phyloP scores from a whole-genome alignment of 2,113 vertebrate genomes.

The Suncus etruscus region DNA sequence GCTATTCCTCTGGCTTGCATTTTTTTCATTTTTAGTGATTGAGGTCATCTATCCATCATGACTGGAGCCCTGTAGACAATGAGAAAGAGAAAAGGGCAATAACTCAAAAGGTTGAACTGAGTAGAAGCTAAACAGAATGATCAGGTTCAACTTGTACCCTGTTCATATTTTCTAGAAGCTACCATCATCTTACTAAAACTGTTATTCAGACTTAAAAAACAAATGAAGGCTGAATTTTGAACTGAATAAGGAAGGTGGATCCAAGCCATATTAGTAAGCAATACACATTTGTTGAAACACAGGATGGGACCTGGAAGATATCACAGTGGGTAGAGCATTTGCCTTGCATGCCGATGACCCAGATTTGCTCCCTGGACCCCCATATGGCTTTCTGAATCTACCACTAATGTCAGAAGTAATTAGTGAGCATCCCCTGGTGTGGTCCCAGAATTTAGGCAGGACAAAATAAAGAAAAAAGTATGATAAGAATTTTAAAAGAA shows the following conservation, averaged over 20 bases:
- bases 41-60: background rate
- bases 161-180: conserved; percentile 13
- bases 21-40: background rate
- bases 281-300: conserved; percentile 39
- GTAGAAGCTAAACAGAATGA: conserved; percentile 41
- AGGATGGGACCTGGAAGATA: background rate
- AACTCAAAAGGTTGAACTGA: background rate
- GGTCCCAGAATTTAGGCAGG: too few species aligned
- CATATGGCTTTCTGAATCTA: too few species aligned
- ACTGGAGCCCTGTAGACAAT: background rate
- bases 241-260: background rate
- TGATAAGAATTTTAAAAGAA: background rate
- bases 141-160: background rate
- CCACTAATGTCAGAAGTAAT: too few species aligned
- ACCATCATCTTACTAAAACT: background rate
- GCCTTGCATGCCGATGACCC: too few species aligned
- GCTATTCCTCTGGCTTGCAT: background rate
- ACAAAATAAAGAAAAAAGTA: too few species aligned
- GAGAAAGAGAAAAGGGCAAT: conserved; percentile 27
- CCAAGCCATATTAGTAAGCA: conserved; percentile 5
- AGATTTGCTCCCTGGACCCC: too few species aligned
- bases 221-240: conserved; percentile 3
- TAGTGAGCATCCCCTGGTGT: too few species aligned
- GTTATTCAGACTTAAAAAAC: conserved; percentile 41
- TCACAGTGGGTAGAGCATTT: too few species aligned